Evolutionary conservation across 2,797 vertebrate genomes (phyloP).

Genomic region (Pitangus sulphuratus): DNA sequence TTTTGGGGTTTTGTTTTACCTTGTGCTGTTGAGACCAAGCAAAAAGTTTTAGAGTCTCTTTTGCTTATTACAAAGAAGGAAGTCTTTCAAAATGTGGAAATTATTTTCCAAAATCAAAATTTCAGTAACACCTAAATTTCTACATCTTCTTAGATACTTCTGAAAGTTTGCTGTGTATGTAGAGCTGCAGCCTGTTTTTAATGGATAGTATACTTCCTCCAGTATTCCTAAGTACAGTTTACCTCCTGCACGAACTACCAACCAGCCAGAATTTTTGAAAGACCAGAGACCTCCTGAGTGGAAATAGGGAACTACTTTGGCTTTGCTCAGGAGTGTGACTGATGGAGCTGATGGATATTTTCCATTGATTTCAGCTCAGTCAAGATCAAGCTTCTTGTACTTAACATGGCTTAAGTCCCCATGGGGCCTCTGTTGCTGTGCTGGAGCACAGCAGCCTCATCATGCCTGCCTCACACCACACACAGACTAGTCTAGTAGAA

Average conservation of each 20-base stretch:
- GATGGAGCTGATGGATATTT: background rate
- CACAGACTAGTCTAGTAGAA: background rate
- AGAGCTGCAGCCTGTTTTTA: background rate
- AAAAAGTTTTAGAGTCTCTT: background rate
- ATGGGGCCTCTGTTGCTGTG: background rate
- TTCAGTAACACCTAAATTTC: background rate
- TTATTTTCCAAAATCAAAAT: background rate
- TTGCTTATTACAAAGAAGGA: background rate
- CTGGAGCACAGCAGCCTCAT: background rate
- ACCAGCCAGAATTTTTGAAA: background rate
- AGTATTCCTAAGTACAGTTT: background rate
- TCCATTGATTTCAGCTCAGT: background rate
- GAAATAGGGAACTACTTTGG: background rate
- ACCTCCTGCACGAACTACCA: background rate
- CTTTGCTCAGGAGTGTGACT: background rate
- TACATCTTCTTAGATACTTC: background rate
- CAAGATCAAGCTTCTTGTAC: background rate
- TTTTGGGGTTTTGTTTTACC: background rate
- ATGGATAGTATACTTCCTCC: background rate
- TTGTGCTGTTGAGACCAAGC: background rate
- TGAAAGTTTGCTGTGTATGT: background rate
- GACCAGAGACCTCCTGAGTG: background rate
- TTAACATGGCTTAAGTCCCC: background rate
- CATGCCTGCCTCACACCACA: background rate
- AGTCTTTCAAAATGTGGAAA: background rate